Evolutionary conservation across 1,140 invertebrate species (phyloP).

Genomic region (Eufriesea mexicana): DNA sequence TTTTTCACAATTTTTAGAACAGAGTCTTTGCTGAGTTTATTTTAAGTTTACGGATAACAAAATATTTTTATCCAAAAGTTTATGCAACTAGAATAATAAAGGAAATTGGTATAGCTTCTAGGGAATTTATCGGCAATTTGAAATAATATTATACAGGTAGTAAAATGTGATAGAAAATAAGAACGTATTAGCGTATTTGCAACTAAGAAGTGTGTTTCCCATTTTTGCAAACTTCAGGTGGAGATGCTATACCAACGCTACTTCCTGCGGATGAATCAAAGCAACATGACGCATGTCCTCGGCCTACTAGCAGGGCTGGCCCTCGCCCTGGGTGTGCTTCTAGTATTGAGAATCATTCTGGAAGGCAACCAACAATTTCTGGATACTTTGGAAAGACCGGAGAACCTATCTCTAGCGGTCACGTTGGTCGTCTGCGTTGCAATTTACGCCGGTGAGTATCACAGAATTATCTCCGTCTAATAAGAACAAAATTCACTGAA

Average conservation of each 20-base stretch:
- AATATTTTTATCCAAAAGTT: no score
- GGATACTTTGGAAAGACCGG: constrained; percentile 67
- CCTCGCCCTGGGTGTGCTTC: constrained; percentile 83
- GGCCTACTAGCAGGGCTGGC: constrained; percentile 88
- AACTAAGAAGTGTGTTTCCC: background rate
- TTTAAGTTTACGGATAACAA: no score
- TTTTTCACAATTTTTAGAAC: no score
- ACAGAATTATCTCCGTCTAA: background rate
- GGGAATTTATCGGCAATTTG: no score
- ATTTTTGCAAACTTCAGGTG: constrained; percentile 83
- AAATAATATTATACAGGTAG: no score
- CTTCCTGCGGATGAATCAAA: constrained; percentile 95
- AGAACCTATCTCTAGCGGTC: constrained; percentile 74
- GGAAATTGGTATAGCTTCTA: background rate
- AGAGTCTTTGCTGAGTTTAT: no score
- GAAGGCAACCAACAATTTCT: constrained; percentile 67
- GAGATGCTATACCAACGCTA: constrained; percentile 96
- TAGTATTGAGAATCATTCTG: constrained; percentile 70
- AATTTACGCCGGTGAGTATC: constrained; percentile 75
- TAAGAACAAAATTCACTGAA: no score
- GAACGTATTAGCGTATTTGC: no score
- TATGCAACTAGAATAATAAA: no score
- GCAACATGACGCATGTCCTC: constrained; percentile 92
- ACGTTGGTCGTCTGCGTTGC: constrained; percentile 74
- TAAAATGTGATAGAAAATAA: no score